phyloP scores from a whole-genome alignment of 2,113 vertebrate genomes.

The Vombatus ursinus region DNA sequence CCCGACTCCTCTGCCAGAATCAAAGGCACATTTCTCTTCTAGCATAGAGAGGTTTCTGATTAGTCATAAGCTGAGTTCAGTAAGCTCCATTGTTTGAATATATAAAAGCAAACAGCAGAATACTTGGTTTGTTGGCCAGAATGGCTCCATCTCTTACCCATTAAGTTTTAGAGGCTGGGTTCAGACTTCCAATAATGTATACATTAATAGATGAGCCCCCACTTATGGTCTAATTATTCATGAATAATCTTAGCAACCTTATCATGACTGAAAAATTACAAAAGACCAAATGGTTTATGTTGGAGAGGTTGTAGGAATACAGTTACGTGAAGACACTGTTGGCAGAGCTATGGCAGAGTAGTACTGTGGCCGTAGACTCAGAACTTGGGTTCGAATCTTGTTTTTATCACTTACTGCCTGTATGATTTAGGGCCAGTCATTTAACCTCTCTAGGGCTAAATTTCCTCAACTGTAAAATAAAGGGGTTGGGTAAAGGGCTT shows the following conservation, averaged over 20 bases:
- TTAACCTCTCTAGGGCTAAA: background rate
- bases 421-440: no score
- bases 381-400: background rate
- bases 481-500: background rate
- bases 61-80: background rate
- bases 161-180: background rate
- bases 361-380: background rate
- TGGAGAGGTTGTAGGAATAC: background rate
- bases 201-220: background rate
- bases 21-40: background rate
- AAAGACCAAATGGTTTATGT: background rate
- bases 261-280: background rate
- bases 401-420: background rate
- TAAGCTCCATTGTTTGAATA: background rate
- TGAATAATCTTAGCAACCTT: background rate
- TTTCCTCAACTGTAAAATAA: background rate
- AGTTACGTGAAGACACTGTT: background rate
- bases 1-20: background rate
- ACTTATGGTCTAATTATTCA: background rate
- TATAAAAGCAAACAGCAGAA: conserved; percentile 11
- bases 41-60: background rate
- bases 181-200: background rate
- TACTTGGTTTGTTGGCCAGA: background rate
- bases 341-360: background rate
- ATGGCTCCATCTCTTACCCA: background rate